A percentile compares a stretch with the other conserved stretches of the same genome.
Conservation (phyloP, 2,113 vertebrate genomes). For the Gavialis gangeticus region DNA sequence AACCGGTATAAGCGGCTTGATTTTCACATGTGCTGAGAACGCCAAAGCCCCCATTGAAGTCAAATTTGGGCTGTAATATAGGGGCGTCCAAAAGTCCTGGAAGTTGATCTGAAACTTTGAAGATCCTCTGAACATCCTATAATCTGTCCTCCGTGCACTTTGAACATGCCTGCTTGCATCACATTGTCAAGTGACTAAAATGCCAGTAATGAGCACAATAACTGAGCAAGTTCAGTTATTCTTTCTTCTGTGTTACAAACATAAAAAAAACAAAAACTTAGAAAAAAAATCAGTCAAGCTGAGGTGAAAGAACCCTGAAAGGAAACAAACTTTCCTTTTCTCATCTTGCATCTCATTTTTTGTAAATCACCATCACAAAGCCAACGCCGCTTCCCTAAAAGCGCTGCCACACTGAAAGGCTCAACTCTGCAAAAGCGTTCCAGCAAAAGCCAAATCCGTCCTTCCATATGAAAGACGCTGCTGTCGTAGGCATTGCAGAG, state of each 20-base stretch:
- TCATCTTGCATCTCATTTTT: neutral
- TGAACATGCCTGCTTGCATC: too few species aligned
- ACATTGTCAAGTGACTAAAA: too few species aligned
- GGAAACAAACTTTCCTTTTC: neutral
- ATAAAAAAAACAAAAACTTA: neutral
- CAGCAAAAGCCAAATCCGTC: neutral
- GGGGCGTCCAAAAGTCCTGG: too few species aligned
- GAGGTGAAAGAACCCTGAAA: neutral
- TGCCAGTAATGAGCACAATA: too few species aligned
- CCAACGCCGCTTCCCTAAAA: neutral
- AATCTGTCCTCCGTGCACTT: too few species aligned
- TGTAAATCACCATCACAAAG: neutral
- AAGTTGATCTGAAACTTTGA: too few species aligned
- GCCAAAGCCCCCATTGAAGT: neutral
- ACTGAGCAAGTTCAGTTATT: neutral
- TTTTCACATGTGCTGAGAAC: conserved; percentile 15
- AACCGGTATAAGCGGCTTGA: neutral
- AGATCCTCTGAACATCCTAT: too few species aligned
- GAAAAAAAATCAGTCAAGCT: neutral
- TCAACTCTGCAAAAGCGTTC: neutral
- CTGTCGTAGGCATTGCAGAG: neutral
- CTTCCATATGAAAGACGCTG: neutral
- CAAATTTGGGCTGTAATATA: neutral
- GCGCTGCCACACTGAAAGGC: neutral
- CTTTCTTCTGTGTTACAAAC: neutral